Percentiles rank a stretch among this genome's conserved stretches.
phyloP scores from a whole-genome alignment of 2,888 invertebrate genomes.

The Hyalella azteca region DNA sequence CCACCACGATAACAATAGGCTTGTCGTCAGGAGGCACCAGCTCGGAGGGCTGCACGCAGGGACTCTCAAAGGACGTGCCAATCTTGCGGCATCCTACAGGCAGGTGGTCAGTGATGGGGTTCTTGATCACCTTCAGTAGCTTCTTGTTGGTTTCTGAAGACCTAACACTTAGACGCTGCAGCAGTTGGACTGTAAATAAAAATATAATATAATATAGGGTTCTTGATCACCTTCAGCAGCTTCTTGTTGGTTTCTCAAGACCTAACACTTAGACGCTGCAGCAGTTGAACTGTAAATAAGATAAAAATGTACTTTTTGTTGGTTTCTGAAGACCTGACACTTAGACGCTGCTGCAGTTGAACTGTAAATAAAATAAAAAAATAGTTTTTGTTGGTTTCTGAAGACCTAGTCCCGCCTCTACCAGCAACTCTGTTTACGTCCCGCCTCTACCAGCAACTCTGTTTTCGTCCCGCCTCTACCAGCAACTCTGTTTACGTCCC shows the following conservation, averaged over 20 bases:
- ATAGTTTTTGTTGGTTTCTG: slow-evolving; percentile 83
- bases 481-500: too few relatives aligned
- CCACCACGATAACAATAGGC: slow-evolving; percentile 88
- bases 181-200: slow-evolving; percentile 76
- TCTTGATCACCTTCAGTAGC: slow-evolving; percentile 93
- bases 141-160: slow-evolving; percentile 89
- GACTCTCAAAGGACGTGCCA: slow-evolving; percentile 86
- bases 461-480: too few relatives aligned
- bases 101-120: slow-evolving; percentile 91
- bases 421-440: too few relatives aligned
- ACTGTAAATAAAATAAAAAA: neutral
- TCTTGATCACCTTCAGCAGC: slow-evolving; percentile 93
- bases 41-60: slow-evolving; percentile 72
- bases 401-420: too few relatives aligned
- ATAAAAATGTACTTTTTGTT: slow-evolving; percentile 71
- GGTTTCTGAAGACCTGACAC: slow-evolving; percentile 87
- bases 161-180: slow-evolving; percentile 91
- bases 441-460: too few relatives aligned
- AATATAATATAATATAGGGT: too few relatives aligned
- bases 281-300: slow-evolving; percentile 76
- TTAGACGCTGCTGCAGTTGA: slow-evolving; percentile 93
- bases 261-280: slow-evolving; percentile 91
- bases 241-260: slow-evolving; percentile 89
- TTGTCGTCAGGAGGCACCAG: slow-evolving; percentile 82
- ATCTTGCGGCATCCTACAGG: slow-evolving; percentile 92